Base-by-base conservation (phyloP, 2,113 vertebrate species). In the Vidua chalybeata region DNA sequence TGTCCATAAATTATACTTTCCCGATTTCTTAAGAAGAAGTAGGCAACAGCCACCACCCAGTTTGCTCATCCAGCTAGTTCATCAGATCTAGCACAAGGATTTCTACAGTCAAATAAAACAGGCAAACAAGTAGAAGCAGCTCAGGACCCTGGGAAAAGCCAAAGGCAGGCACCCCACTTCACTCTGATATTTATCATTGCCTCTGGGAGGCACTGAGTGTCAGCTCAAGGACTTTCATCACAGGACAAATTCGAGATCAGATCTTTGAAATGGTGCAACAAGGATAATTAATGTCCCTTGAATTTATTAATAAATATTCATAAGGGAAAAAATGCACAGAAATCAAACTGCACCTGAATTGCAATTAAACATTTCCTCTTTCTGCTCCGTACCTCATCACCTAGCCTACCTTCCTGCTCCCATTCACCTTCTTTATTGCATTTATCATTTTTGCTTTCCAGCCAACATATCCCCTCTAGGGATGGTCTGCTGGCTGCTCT, bases 111-210 rank as follows among this genome's bases (percentile, higher is more conserved):
- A 87, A 72, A 84, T 61, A 84, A 78, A 82, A 26, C 67, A 87
- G 30, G 67, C 54, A 87, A 82, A 89, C 78, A 96, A 84, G 78
- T 27, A 83, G 51, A 75, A 93, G 87, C 66, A 92, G 28, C 74
- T 94, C 87, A 54, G 39, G 49, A 51, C 23, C 24, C 52, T 35
- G 49, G 41, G 45, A 61, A 78, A 76, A 87, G 52, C 4, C 48
- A 63, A 64, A 85, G 52, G 27, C 49, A 67, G 77, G 28, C 80
- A 67, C 33, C 46, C 43, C 21, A 11, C n/a, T 84, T 89, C 39
- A 27, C 46, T 80, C 90, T 51, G 72, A 89, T 87, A 79, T n/a
- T 87, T 85, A 82, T 74, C 13, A 0, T 31, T 79, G 48, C 45
- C 77, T 76, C 78, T 3, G 8, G 55, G 46, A 91, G 24, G 26